phyloP scores from a whole-genome alignment of 2,888 invertebrate species.

The Acronicta aceris region DNA sequence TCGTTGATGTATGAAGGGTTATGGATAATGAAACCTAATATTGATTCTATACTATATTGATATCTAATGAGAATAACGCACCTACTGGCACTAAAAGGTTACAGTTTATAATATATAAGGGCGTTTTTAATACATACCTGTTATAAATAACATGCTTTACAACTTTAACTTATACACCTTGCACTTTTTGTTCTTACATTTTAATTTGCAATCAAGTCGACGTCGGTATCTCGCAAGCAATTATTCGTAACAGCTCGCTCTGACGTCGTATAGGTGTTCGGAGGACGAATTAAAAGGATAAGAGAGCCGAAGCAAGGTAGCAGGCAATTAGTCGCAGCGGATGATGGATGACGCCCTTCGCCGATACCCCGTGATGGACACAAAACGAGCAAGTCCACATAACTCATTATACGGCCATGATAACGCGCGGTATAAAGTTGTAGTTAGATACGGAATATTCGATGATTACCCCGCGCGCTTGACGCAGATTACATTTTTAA shows the following conservation, averaged over 20 bases:
- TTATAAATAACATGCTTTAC: slow-evolving; percentile 64
- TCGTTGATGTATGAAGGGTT: slow-evolving; percentile 60
- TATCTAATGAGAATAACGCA: not conserved
- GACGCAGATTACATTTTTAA: slow-evolving; percentile 74
- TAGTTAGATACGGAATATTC: slow-evolving; percentile 82
- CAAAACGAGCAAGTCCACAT: slow-evolving; percentile 81
- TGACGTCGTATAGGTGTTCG: slow-evolving; percentile 73
- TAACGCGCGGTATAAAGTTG: slow-evolving; percentile 83
- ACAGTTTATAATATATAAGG: slow-evolving; percentile 21
- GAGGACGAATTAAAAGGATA: slow-evolving; percentile 87
- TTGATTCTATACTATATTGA: slow-evolving; percentile 1
- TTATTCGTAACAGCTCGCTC: slow-evolving; percentile 77
- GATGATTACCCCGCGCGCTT: slow-evolving; percentile 75
- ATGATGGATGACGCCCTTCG: slow-evolving; percentile 86
- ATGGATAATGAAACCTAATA: slow-evolving; percentile 39
- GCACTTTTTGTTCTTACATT: slow-evolving; percentile 70
- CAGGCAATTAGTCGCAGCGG: slow-evolving; percentile 85
- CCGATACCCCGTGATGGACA: slow-evolving; percentile 79
- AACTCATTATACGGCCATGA: slow-evolving; percentile 87
- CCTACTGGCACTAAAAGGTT: no score
- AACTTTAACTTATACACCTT: slow-evolving; percentile 64
- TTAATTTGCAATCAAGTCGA: slow-evolving; percentile 76
- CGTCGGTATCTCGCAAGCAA: slow-evolving; percentile 75
- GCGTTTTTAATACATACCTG: slow-evolving; percentile 46
- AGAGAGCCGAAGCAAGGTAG: slow-evolving; percentile 85